A percentile compares a stretch with the other conserved stretches of the same genome.
Evolutionary conservation across 2,888 invertebrate species (phyloP).

Genomic region (Molorchus minor): DNA sequence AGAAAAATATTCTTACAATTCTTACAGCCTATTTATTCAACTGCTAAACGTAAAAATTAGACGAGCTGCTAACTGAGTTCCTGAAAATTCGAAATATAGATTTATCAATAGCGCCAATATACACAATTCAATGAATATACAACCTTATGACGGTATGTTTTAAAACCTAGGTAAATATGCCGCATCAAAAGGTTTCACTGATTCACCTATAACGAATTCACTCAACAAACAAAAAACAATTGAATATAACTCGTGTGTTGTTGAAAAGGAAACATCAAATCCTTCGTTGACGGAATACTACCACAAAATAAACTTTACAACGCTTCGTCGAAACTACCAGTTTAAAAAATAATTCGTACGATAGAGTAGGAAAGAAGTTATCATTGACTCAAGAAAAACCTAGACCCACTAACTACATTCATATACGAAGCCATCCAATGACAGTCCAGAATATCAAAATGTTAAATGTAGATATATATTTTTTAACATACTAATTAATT

Average conservation of each 20-base stretch:
- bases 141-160: conserved; percentile 8
- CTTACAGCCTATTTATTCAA: no score
- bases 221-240: background rate
- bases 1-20: no score
- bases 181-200: background rate
- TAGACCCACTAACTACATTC: conserved; percentile 50
- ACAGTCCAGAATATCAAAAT: conserved; percentile 25
- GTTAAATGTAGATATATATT: background rate
- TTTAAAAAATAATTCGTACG: conserved; percentile 16
- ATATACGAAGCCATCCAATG: conserved; percentile 32
- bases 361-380: conserved; percentile 53
- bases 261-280: conserved; percentile 7
- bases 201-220: background rate
- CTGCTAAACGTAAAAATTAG: no score
- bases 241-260: background rate
- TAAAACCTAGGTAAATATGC: background rate
- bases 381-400: conserved; percentile 52
- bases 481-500: conserved; percentile 1
- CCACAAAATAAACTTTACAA: conserved; percentile 38
- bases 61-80: no score
- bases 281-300: conserved; percentile 12
- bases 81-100: no score
- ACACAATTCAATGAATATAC: background rate
- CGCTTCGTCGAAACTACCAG: conserved; percentile 33
- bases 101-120: no score